Evolutionary conservation across 2,888 invertebrate genomes (phyloP).

Genomic region (Sicus ferrugineus): DNA sequence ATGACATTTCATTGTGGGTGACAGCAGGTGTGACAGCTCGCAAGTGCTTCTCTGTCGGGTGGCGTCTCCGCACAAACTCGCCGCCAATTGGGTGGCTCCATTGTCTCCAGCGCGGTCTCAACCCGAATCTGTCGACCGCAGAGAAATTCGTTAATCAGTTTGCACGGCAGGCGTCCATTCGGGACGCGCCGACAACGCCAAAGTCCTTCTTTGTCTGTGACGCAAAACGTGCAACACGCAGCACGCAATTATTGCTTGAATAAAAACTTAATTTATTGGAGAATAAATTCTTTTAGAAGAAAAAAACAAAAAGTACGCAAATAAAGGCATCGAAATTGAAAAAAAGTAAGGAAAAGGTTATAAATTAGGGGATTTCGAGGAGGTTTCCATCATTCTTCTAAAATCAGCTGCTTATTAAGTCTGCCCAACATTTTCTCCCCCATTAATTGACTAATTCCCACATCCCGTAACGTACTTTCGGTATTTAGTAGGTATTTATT

Average conservation of each 20-base stretch:
- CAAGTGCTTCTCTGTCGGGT: not conserved
- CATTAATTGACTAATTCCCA: constrained; percentile 26
- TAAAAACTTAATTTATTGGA: constrained; percentile 21
- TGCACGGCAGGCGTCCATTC: constrained; percentile 45
- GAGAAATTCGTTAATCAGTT: constrained; percentile 50
- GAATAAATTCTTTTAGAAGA: not conserved
- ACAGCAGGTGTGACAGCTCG: constrained; percentile 13
- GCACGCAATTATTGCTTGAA: constrained; percentile 16
- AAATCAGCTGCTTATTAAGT: no score
- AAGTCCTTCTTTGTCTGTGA: constrained; percentile 13
- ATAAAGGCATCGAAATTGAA: not conserved
- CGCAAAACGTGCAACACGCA: not conserved
- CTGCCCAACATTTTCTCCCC: not conserved
- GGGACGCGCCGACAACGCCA: constrained; percentile 12
- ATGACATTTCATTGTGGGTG: not conserved
- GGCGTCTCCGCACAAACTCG: not conserved
- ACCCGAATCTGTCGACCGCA: constrained; percentile 47
- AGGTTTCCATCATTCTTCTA: no score
- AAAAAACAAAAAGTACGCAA: not conserved
- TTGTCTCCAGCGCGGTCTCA: constrained; percentile 19
- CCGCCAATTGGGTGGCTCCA: constrained; percentile 19
- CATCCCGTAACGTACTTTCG: not conserved
- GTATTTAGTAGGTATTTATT: not conserved
- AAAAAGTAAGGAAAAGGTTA: not conserved
- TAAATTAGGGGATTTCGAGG: no score